Conservation (phyloP, 2,888 invertebrate species). For the Lampropteryx suffumata region DNA sequence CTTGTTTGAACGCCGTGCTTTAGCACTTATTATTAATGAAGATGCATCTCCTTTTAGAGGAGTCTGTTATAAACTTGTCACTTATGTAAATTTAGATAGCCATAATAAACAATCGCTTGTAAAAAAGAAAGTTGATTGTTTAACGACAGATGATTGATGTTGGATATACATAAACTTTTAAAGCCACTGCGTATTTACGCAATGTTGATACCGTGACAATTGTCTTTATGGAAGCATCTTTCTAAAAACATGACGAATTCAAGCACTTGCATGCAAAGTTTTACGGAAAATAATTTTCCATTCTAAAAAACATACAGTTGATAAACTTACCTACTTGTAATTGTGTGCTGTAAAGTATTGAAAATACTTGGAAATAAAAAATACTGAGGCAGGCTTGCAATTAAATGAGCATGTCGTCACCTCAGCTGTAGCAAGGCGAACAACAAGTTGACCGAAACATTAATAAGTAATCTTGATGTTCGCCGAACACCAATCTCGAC, state of each 20-base stretch:
- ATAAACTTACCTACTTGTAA: too few species aligned
- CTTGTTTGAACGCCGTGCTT: too few species aligned
- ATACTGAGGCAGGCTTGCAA: conserved; percentile 29
- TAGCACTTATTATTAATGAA: conserved; percentile 24
- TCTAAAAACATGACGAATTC: conserved; percentile 14
- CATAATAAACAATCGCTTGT: conserved; percentile 41
- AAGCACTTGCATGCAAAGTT: conserved; percentile 15
- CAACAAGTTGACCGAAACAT: conserved; percentile 52
- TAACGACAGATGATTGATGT: conserved; percentile 61
- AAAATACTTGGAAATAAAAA: conserved; percentile 4
- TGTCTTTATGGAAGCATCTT: conserved; percentile 25
- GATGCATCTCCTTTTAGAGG: conserved; percentile 31
- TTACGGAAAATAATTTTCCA: conserved; percentile 12
- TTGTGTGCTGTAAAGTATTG: too few species aligned
- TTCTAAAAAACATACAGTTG: neutral
- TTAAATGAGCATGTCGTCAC: conserved; percentile 45
- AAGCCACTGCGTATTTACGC: conserved; percentile 54
- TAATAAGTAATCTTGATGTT: conserved; percentile 62
- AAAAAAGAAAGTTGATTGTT: conserved; percentile 68
- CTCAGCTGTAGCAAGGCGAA: conserved; percentile 47
- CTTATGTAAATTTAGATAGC: conserved; percentile 44
- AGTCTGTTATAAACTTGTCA: conserved; percentile 37
- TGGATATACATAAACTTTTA: conserved; percentile 51
- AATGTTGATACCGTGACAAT: conserved; percentile 35
- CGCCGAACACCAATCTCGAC: conserved; percentile 45